Evolutionary conservation across 1,140 invertebrate species (phyloP).

Genomic region (Philaenus spumarius): DNA sequence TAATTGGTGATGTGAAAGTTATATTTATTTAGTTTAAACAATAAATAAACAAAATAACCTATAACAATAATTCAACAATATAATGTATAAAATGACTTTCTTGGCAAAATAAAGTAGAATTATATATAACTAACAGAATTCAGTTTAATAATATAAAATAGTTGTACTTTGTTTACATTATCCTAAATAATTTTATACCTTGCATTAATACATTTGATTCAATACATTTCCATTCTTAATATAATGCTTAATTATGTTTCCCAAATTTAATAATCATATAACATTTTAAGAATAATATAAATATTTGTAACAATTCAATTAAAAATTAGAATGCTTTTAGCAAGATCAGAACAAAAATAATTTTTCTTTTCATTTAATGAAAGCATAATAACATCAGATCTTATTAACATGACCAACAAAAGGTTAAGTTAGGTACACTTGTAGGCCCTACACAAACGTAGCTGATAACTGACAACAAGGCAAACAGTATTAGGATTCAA

Average conservation of each 20-base stretch:
- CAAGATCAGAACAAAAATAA: not conserved
- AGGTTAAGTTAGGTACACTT: conserved; percentile 4
- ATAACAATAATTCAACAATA: too few species aligned
- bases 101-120: too few species aligned
- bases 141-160: too few species aligned
- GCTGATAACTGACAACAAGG: not conserved
- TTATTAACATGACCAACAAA: not conserved
- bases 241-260: not conserved
- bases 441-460: conserved; percentile 7
- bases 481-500: not conserved
- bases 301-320: conserved; percentile 4
- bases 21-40: too few species aligned
- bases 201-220: not conserved
- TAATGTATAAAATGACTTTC: too few species aligned
- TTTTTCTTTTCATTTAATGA: conserved; percentile 12
- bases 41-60: too few species aligned
- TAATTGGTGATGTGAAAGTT: too few species aligned
- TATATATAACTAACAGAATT: too few species aligned
- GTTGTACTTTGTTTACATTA: too few species aligned
- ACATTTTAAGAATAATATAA: not conserved
- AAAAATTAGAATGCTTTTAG: not conserved
- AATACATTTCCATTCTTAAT: not conserved
- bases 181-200: not conserved
- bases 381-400: conserved; percentile 13
- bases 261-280: not conserved